A percentile compares a stretch with the other conserved stretches of the same genome.
Conservation (phyloP, 2,797 vertebrate species). For the Anas georgica region DNA sequence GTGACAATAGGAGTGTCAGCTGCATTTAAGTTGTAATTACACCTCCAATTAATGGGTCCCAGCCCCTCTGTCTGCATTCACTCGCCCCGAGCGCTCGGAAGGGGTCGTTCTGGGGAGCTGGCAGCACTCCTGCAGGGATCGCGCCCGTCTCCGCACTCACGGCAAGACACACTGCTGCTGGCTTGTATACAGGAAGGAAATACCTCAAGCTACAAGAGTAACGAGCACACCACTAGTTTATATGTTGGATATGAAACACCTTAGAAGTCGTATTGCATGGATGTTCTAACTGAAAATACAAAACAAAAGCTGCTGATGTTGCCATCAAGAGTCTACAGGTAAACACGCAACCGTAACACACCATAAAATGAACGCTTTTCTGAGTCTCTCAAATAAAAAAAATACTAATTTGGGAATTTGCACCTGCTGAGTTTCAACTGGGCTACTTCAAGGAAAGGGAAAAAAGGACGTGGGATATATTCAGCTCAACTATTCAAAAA, state of each 20-base stretch:
- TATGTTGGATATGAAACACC: slow-evolving; percentile 19
- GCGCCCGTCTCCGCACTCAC: neutral
- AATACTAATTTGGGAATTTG: slow-evolving; percentile 30
- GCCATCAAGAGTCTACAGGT: neutral
- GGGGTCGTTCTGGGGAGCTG: neutral
- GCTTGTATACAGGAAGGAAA: neutral
- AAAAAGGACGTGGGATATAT: neutral
- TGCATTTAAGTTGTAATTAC: rapidly evolving
- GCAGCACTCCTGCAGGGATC: neutral
- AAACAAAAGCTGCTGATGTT: slow-evolving; percentile 8
- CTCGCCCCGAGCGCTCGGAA: rapidly evolving
- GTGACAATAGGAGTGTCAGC: neutral
- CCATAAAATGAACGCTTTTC: neutral
- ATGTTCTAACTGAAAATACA: slow-evolving; percentile 25
- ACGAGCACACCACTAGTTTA: slow-evolving; percentile 18
- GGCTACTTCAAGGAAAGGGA: slow-evolving; percentile 38
- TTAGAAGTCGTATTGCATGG: slow-evolving; percentile 24
- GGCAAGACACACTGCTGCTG: neutral
- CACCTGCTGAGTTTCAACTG: slow-evolving; percentile 41
- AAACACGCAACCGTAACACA: neutral
- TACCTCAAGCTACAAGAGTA: neutral
- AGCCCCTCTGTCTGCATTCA: neutral
- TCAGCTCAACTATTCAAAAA: neutral
- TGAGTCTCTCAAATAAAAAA: neutral
- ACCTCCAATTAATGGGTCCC: neutral